Evolutionary conservation across 2,888 invertebrate genomes (phyloP).

Genomic region (Amorpha juglandis): DNA sequence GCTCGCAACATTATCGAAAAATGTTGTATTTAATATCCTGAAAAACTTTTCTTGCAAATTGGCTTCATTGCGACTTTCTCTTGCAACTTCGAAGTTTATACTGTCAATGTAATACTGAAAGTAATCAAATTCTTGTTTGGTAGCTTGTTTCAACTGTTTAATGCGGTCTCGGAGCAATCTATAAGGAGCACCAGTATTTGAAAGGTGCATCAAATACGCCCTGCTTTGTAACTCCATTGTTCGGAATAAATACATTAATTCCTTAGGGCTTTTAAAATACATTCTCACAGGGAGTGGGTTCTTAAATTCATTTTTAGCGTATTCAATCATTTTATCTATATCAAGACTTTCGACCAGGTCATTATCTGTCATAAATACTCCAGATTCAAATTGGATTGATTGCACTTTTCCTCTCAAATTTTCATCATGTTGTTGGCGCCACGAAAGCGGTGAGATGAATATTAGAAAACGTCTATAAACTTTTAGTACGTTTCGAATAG

Average conservation of each 20-base stretch:
- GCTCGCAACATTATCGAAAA: constrained; percentile 74
- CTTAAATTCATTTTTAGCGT: constrained; percentile 64
- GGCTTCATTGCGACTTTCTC: constrained; percentile 69
- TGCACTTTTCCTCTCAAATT: constrained; percentile 58
- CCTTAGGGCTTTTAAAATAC: constrained; percentile 64
- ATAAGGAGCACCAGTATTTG: constrained; percentile 68
- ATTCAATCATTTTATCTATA: constrained; percentile 71
- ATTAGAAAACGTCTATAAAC: constrained; percentile 71
- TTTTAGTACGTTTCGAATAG: constrained; percentile 69
- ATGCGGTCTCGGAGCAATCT: constrained; percentile 63
- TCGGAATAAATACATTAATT: constrained; percentile 74
- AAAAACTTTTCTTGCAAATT: constrained; percentile 74
- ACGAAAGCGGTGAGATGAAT: constrained; percentile 72
- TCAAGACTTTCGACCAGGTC: constrained; percentile 72
- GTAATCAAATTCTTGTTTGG: constrained; percentile 71
- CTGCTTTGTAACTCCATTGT: constrained; percentile 78
- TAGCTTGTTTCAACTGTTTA: constrained; percentile 62
- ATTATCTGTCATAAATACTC: constrained; percentile 69
- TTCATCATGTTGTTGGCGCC: constrained; percentile 73
- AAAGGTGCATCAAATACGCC: constrained; percentile 72
- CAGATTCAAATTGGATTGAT: constrained; percentile 72
- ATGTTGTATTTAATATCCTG: constrained; percentile 68
- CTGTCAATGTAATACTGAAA: constrained; percentile 74
- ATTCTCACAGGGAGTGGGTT: constrained; percentile 60
- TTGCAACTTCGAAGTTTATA: constrained; percentile 63